Evolutionary conservation across 2,888 invertebrate species (phyloP).

Genomic region (Lysandra bellargus): DNA sequence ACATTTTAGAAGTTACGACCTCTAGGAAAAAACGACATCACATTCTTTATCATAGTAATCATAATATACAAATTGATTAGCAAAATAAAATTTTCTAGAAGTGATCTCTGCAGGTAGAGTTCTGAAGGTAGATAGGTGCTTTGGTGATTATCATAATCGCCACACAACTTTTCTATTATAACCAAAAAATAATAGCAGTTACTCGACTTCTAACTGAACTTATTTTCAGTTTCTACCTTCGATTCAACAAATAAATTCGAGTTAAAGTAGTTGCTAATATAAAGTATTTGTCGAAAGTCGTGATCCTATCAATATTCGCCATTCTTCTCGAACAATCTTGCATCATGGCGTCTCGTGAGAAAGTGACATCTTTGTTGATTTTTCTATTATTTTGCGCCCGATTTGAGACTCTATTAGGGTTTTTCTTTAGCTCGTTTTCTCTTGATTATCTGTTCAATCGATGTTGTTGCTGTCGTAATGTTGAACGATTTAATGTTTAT

Average conservation of each 20-base stretch:
- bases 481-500: not conserved
- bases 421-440: conserved; percentile 44
- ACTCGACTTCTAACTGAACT: not conserved
- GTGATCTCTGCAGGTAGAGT: too few relatives aligned
- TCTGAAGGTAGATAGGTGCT: too few relatives aligned
- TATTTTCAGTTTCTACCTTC: not conserved
- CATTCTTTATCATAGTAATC: too few relatives aligned
- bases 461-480: conserved; percentile 18
- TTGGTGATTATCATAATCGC: too few relatives aligned
- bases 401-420: conserved; percentile 41
- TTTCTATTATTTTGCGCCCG: conserved; percentile 49
- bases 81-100: too few relatives aligned
- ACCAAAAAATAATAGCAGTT: not conserved
- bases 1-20: too few relatives aligned
- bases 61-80: too few relatives aligned
- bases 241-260: not conserved
- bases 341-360: conserved; percentile 54
- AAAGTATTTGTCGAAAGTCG: conserved; percentile 51
- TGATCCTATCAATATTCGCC: conserved; percentile 59
- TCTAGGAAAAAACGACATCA: too few relatives aligned
- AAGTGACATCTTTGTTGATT: conserved; percentile 63
- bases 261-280: conserved; percentile 31
- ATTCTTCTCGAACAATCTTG: conserved; percentile 54
- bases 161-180: too few relatives aligned
- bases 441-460: conserved; percentile 31